Base-by-base conservation (phyloP, 2,113 vertebrate species). In the Paratilapia polleni region DNA sequence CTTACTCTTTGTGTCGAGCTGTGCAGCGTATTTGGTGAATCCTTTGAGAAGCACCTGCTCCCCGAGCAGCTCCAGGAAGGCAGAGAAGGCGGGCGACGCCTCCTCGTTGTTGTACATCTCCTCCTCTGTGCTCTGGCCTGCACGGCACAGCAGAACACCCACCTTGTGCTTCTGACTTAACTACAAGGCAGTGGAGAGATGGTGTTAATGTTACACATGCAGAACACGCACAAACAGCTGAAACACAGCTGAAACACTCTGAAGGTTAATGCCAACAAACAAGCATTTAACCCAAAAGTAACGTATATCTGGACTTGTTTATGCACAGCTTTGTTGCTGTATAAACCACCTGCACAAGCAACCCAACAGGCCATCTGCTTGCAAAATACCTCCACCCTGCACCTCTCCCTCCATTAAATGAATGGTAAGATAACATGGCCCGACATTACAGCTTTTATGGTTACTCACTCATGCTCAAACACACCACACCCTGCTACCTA, bases 51-150 rank as follows among this genome's bases (percentile, higher is more conserved):
- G 93, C 66, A 99, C 97, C 83, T 97, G 97, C 87, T 99, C 97
- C 0, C 98, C 98, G 0, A 99, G 91, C 14, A 98, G 96, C 9
- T 95, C 73, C 2, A 99, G 95, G 94, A 99, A 99, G 80, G 97
- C 95, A 38, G 96, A 97, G 0, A 99, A 97, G 74, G 97, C 95
- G 0, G 97, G 95, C 0, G 97, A 97, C 0, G 98, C 97, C 6
- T 95, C 96, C 94, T 99, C 98, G 0, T 99, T 99, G 95, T 99
- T 99, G 95, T 99, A 99, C 98, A 99, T 99, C 96, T 99, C 98
- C 92, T 99, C 98, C 94, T 99, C 98, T 0, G 97, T 98, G 96
- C 98, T 97, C 96, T 99, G 98, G 70, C 96, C 96, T 0, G 97
- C 96, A 28, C 96, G 97, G 95, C 98, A 99, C 94, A 99, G 97